Percentiles rank a stretch among this genome's conserved stretches.
Evolutionary conservation across 1,140 invertebrate genomes (phyloP).

Genomic region (Mamestra configurata): DNA sequence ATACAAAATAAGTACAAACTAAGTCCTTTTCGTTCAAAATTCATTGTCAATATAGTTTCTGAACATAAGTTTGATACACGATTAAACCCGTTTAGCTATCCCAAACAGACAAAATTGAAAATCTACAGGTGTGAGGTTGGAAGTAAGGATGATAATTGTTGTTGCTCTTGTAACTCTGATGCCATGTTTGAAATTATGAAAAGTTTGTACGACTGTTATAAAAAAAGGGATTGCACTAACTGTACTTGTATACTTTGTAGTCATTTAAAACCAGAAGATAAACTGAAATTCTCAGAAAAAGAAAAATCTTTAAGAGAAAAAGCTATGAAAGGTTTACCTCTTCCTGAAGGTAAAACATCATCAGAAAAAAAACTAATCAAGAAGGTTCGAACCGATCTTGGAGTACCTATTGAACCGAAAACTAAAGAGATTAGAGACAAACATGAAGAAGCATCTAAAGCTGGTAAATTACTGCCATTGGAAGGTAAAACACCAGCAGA

Average conservation of each 20-base stretch:
- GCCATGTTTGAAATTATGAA: slow-evolving; percentile 81
- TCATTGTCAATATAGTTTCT: slow-evolving; percentile 48
- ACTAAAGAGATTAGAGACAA: slow-evolving; percentile 56
- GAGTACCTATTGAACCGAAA: slow-evolving; percentile 61
- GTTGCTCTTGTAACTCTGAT: slow-evolving; percentile 77
- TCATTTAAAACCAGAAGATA: slow-evolving; percentile 67
- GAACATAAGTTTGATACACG: slow-evolving; percentile 15
- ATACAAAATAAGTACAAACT: slow-evolving; percentile 1
- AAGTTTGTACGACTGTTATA: slow-evolving; percentile 77
- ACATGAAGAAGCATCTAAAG: slow-evolving; percentile 54
- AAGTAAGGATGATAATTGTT: slow-evolving; percentile 67
- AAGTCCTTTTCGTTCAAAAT: slow-evolving; percentile 39
- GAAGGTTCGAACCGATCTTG: slow-evolving; percentile 56
- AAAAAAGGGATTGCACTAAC: slow-evolving; percentile 75
- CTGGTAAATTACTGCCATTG: slow-evolving; percentile 53
- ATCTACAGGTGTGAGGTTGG: slow-evolving; percentile 72
- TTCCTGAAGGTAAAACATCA: slow-evolving; percentile 53
- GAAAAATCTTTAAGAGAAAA: slow-evolving; percentile 45
- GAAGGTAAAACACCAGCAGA: slow-evolving; percentile 57
- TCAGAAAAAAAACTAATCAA: slow-evolving; percentile 56
- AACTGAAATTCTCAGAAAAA: slow-evolving; percentile 58
- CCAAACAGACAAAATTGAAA: slow-evolving; percentile 51
- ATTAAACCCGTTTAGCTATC: slow-evolving; percentile 32
- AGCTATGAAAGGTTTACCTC: slow-evolving; percentile 53
- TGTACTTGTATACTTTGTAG: slow-evolving; percentile 76